Conservation (phyloP, 2,888 invertebrate genomes). For the Heliconius charithonia region DNA sequence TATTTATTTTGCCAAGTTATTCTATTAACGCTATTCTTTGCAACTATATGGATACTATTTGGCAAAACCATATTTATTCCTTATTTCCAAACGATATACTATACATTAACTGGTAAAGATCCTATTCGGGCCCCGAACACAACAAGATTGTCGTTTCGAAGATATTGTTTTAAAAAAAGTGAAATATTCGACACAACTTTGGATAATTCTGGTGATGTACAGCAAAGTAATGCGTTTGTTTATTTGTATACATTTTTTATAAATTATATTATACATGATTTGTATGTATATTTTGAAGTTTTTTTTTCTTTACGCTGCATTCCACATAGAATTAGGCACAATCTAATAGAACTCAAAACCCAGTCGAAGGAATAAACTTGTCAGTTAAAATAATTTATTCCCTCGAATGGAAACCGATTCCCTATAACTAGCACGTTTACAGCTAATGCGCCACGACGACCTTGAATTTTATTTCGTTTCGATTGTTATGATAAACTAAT, state of each 20-base stretch:
- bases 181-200: constrained; percentile 67
- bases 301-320: constrained; percentile 3
- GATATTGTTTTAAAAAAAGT: constrained; percentile 73
- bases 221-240: constrained; percentile 28
- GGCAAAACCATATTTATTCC: constrained; percentile 62
- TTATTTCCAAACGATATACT: constrained; percentile 58
- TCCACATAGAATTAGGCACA: too few species aligned
- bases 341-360: not conserved
- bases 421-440: not conserved
- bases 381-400: not conserved
- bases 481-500: too few species aligned
- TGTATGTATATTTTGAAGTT: constrained; percentile 37
- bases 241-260: constrained; percentile 40
- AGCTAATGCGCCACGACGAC: too few species aligned
- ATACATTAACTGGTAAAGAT: constrained; percentile 48
- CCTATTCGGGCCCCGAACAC: constrained; percentile 27
- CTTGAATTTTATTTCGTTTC: too few species aligned
- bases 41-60: constrained; percentile 62
- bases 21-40: constrained; percentile 59
- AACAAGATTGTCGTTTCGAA: constrained; percentile 60
- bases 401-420: not conserved
- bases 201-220: constrained; percentile 47
- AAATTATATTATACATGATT: constrained; percentile 45
- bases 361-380: too few species aligned
- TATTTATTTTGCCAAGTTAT: constrained; percentile 74